Base-by-base conservation (phyloP, 2,797 vertebrate species). In the Enteromius radiatus region DNA sequence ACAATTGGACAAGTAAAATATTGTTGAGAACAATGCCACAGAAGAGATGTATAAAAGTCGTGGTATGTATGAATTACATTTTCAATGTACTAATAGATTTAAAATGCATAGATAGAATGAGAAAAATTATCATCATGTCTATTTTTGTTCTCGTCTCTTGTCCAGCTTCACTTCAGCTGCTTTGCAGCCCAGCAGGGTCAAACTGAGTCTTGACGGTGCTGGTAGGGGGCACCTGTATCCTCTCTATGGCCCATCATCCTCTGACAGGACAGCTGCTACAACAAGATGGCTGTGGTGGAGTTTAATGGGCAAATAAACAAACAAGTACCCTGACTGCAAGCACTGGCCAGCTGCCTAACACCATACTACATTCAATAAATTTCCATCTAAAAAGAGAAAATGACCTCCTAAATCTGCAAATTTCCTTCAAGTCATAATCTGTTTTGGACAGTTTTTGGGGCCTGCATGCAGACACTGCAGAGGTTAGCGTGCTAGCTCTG, bases 201-300 rank as follows among this genome's bases (percentile, higher is more conserved):
- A 81, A 74, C 45, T 7, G 11, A 41, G 4, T 52, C 47, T 68
- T 43, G 14, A 14, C n/a, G 33, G 28, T 69, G 33, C 69, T 80
- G 23, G 43, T 21, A 17, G 47, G 33, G 45, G 49, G 61, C 47
- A 82, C 80, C 71, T 67, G 71, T 21, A 82, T 36, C 33, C n/a
- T 82, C 80, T 75, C 31, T 31, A 38, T 64, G 28, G 41, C 33
- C 54, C 71, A 52, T 43, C 71, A 56, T 67, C 19, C 31, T 33
- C 45, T 56, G 71, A 82, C 80, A 76, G 47, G 80, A 83, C 87
- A 88, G 87, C 87, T 88, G 87, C 85, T 81, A 78, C 71, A 86
- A 83, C 80, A 86, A 83, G 14, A 63, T 56, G 17, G 54, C 80
- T 45, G 33, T 63, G 47, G 36, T 45, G 31, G 21, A 49, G 76